A percentile compares a stretch with the other conserved stretches of the same genome.
These are phyloP conservation scores for Azorinus chamasolen DNA, from an alignment of 2,888 invertebrate species.

Conservation along the genomic window DNA sequence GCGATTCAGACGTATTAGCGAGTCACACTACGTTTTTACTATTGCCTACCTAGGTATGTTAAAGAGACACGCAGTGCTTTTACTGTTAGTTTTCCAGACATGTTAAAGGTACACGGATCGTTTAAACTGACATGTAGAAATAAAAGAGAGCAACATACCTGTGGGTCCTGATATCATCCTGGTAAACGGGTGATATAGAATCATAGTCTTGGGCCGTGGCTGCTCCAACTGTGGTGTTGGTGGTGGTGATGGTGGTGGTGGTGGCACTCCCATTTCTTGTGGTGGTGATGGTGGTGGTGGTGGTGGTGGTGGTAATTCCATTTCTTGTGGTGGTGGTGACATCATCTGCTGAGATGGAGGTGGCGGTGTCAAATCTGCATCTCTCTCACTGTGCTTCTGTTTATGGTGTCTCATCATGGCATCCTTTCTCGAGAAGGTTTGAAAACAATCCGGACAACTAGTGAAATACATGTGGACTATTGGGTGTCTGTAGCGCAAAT, in stretches of 20 bases:
- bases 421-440: conserved; percentile 9
- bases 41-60: too few species aligned
- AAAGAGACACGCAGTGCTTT: not conserved
- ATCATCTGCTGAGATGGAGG: not conserved
- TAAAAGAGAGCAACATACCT: not conserved
- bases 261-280: conserved; percentile 11
- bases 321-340: not conserved
- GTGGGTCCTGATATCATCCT: not conserved
- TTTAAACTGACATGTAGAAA: too few species aligned
- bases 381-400: not conserved
- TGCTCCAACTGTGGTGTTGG: not conserved
- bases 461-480: conserved; percentile 5
- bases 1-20: too few species aligned
- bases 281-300: too few species aligned
- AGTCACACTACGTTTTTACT: too few species aligned
- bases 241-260: not conserved
- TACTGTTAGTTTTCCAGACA: not conserved
- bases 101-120: too few species aligned
- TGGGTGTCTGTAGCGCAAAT: not conserved
- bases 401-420: conserved; percentile 7
- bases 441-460: conserved; percentile 1
- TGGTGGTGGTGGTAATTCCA: not conserved
- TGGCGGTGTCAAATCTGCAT: not conserved
- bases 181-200: not conserved
- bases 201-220: not conserved